Conservation (phyloP, 2,888 invertebrate genomes). For the Drosophila differens region DNA sequence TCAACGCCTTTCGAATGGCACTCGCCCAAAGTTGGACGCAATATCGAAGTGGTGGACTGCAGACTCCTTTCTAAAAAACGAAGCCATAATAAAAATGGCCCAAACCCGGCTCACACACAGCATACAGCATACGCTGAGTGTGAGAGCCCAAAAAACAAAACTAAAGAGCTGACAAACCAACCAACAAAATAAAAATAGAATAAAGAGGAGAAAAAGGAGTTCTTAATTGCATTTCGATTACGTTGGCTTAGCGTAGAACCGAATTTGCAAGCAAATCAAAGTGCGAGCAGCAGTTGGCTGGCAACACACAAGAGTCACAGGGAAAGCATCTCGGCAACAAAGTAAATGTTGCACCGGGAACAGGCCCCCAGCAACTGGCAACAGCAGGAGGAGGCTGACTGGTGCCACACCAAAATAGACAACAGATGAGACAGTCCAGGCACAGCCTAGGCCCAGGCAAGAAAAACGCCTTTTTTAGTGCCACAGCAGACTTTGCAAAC, state of each 20-base stretch:
- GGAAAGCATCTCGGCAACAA: constrained; percentile 70
- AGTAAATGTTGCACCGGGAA: constrained; percentile 75
- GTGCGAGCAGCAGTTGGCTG: constrained; percentile 44
- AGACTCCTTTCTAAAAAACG: constrained; percentile 70
- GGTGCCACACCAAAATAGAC: constrained; percentile 59
- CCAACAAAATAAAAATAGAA: constrained; percentile 32
- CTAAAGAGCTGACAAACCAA: constrained; percentile 32
- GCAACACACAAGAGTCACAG: constrained; percentile 66
- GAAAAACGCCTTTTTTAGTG: constrained; percentile 57
- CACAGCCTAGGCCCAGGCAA: constrained; percentile 63
- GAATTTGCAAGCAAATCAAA: constrained; percentile 71
- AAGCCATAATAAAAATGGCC: constrained; percentile 65
- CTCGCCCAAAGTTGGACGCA: constrained; percentile 46
- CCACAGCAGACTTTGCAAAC: constrained; percentile 32
- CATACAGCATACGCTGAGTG: background rate
- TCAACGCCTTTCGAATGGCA: constrained; percentile 80
- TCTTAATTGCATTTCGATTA: constrained; percentile 80
- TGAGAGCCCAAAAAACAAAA: constrained; percentile 37
- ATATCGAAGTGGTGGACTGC: constrained; percentile 20
- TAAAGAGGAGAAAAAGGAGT: constrained; percentile 13
- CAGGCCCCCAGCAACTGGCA: constrained; percentile 70
- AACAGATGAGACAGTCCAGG: constrained; percentile 75
- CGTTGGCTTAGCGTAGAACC: constrained; percentile 45
- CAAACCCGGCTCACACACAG: constrained; percentile 15
- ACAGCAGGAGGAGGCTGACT: constrained; percentile 43